These are phyloP conservation scores for Ctenicera cuprea DNA, from an alignment of 2,888 invertebrate genomes.

Conservation along the genomic window DNA sequence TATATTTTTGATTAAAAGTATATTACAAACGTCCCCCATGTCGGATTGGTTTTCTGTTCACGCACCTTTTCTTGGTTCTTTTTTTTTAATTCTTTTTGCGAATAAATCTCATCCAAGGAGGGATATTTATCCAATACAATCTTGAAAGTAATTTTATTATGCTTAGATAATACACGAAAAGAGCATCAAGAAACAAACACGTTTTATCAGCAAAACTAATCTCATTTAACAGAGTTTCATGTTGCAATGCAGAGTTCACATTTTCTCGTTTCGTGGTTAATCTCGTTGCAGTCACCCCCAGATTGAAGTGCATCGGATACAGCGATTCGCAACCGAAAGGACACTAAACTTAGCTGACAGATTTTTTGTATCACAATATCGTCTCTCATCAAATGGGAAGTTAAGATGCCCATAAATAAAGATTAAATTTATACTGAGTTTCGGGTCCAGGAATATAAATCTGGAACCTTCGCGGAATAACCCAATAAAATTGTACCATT, in stretches of 20 bases:
- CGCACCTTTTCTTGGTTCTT: neutral
- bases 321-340: constrained; percentile 7
- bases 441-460: constrained; percentile 22
- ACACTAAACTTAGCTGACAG: constrained; percentile 19
- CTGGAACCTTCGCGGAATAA: constrained; percentile 3
- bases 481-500: constrained; percentile 28
- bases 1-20: constrained; percentile 25
- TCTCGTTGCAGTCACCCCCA: constrained; percentile 9
- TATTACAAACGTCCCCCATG: neutral
- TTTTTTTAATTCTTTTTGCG: neutral
- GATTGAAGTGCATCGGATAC: constrained; percentile 27
- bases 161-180: no score
- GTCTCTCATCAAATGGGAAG: constrained; percentile 10
- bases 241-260: neutral
- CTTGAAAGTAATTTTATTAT: no score
- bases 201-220: no score
- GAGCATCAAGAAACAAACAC: no score
- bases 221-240: no score
- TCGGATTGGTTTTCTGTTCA: neutral
- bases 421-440: constrained; percentile 22
- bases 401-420: constrained; percentile 26
- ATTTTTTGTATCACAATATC: constrained; percentile 24
- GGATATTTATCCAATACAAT: no score
- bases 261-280: constrained; percentile 9
- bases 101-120: neutral